Conservation (phyloP, 92 coral and sea anemone genomes). For the Parazoanthus atlanticus region DNA sequence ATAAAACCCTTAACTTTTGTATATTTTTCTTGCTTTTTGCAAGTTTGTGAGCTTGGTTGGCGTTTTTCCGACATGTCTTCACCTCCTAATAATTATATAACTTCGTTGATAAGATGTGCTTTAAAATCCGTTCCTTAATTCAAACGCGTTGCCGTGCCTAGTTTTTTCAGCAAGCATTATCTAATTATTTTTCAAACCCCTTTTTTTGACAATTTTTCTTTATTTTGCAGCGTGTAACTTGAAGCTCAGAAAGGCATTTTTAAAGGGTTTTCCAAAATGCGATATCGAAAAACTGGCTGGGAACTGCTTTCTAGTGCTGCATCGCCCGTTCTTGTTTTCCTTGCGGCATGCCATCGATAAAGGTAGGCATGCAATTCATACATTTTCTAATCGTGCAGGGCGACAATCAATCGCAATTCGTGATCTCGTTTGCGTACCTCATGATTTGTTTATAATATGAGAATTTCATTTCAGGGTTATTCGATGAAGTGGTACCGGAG, state of each 20-base stretch:
- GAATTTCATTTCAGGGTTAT: background rate
- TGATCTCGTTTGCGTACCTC: too few species aligned
- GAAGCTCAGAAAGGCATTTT: background rate
- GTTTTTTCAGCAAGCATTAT: background rate
- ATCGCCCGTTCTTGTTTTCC: constrained; percentile 1
- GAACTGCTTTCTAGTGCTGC: constrained; percentile 15
- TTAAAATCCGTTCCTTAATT: background rate
- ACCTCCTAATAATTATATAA: too few species aligned
- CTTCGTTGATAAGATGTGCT: background rate
- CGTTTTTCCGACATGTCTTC: too few species aligned
- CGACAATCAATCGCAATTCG: background rate
- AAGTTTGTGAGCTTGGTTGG: too few species aligned
- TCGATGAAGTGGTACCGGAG: background rate
- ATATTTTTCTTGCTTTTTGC: too few species aligned
- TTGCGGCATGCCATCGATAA: constrained; percentile 15
- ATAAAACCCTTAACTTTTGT: too few species aligned
- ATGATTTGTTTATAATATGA: background rate
- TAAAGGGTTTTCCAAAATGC: background rate
- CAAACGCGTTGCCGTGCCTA: background rate
- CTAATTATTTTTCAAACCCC: background rate
- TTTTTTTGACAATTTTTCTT: background rate
- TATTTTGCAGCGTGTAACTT: background rate
- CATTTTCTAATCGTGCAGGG: background rate
- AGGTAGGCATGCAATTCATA: background rate
- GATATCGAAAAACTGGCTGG: constrained; percentile 16